Evolutionary conservation across 2,888 invertebrate genomes (phyloP).

Genomic region (Metopia argyrocephala): DNA sequence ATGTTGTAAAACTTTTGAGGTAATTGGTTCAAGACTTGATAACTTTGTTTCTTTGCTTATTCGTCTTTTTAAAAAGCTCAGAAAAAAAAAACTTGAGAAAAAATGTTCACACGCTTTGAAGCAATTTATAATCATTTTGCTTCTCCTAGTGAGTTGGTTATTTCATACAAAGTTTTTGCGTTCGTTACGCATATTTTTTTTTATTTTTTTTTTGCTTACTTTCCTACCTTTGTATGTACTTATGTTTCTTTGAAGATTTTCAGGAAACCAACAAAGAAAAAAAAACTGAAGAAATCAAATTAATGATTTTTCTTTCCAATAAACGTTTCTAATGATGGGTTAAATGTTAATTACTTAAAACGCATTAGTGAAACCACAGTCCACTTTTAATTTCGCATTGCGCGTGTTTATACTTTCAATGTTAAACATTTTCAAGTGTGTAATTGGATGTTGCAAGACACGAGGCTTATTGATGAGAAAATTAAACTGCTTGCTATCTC

Average conservation of each 20-base stretch:
- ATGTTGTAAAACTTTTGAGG: background rate
- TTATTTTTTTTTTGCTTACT: background rate
- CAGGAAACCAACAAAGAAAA: background rate
- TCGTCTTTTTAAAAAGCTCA: background rate
- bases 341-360: slow-evolving; percentile 1
- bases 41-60: background rate
- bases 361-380: background rate
- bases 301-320: background rate
- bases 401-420: background rate
- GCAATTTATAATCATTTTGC: background rate
- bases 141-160: background rate
- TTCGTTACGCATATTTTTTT: background rate
- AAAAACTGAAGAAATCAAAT: background rate
- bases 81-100: background rate
- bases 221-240: background rate
- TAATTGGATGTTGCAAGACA: background rate
- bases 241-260: background rate
- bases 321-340: background rate
- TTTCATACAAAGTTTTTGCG: background rate
- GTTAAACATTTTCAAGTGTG: background rate
- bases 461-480: background rate
- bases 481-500: too few species aligned
- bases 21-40: slow-evolving; percentile 32
- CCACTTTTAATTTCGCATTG: background rate
- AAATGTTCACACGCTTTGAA: background rate